These are phyloP conservation scores for Coenonympha arcania DNA, from an alignment of 2,888 invertebrate genomes.

Conservation along the genomic window DNA sequence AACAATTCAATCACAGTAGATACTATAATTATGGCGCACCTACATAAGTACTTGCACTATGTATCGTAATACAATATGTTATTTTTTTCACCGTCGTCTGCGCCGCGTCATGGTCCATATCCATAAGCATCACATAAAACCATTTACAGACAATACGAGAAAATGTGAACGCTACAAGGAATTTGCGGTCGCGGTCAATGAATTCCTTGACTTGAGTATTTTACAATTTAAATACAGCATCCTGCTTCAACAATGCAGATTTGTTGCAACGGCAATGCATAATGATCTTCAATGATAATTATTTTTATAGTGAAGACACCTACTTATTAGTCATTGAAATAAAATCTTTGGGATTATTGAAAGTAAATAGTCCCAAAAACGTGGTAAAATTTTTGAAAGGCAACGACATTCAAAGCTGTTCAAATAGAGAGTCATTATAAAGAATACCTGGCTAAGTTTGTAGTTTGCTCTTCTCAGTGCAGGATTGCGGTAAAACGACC, in stretches of 20 bases:
- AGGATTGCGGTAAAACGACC: too few species aligned
- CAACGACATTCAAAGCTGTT: too few species aligned
- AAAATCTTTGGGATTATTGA: too few species aligned
- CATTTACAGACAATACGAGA: slow-evolving; percentile 23
- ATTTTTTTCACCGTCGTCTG: slow-evolving; percentile 15
- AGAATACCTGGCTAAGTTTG: too few species aligned
- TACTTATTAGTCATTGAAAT: too few species aligned
- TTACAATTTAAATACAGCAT: slow-evolving; percentile 19
- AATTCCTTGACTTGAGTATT: slow-evolving; percentile 16
- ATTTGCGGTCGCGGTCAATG: slow-evolving; percentile 14
- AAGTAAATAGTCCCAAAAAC: too few species aligned
- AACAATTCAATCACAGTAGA: not conserved
- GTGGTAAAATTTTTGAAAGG: too few species aligned
- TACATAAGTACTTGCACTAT: not conserved
- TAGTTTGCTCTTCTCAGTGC: too few species aligned
- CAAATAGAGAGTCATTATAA: too few species aligned
- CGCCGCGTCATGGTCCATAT: slow-evolving; percentile 18
- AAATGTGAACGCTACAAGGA: slow-evolving; percentile 15
- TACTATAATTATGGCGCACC: not conserved
- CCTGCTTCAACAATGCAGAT: slow-evolving; percentile 6
- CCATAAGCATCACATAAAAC: slow-evolving; percentile 20
- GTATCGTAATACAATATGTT: slow-evolving; percentile 15
- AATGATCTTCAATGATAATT: not conserved
- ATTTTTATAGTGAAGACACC: not conserved
- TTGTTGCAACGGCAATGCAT: not conserved